Conservation (phyloP, 2,888 invertebrate species). For the Agrochola macilenta region DNA sequence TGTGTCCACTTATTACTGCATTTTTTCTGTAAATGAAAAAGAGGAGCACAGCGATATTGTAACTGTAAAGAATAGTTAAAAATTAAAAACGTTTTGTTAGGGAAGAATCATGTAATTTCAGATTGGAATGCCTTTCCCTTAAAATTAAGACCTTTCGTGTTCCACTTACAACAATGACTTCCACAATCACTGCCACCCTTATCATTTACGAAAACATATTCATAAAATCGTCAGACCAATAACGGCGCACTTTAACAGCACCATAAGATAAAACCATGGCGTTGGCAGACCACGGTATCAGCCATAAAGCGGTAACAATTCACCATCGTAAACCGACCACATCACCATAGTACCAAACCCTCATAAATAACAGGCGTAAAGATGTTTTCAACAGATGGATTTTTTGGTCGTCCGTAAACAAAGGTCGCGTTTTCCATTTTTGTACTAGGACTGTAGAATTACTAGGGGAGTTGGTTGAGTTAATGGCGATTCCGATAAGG, state of each 20-base stretch:
- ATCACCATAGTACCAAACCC: slow-evolving; percentile 61
- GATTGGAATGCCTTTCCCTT: not conserved
- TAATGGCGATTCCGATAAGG: slow-evolving; percentile 22
- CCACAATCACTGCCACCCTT: slow-evolving; percentile 47
- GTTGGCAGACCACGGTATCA: slow-evolving; percentile 63
- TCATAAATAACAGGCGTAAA: slow-evolving; percentile 74
- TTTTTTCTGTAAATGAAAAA: not conserved
- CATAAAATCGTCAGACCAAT: slow-evolving; percentile 63
- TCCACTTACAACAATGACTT: slow-evolving; percentile 17
- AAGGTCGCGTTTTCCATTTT: slow-evolving; percentile 48
- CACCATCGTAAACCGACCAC: slow-evolving; percentile 77
- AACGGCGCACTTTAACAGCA: slow-evolving; percentile 64
- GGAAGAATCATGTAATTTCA: not conserved
- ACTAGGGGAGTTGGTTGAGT: slow-evolving; percentile 16
- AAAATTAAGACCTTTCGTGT: not conserved
- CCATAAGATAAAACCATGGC: slow-evolving; percentile 64
- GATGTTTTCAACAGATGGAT: slow-evolving; percentile 69
- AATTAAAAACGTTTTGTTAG: not conserved
- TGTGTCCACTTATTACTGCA: not conserved
- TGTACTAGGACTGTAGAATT: slow-evolving; percentile 37
- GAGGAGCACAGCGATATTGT: not conserved
- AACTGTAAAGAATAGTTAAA: not conserved
- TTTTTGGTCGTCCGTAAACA: slow-evolving; percentile 58
- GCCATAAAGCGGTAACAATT: slow-evolving; percentile 74
- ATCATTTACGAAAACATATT: slow-evolving; percentile 58